Conservation (phyloP, 2,797 vertebrate genomes). For the Kryptopterus vitreolus region DNA sequence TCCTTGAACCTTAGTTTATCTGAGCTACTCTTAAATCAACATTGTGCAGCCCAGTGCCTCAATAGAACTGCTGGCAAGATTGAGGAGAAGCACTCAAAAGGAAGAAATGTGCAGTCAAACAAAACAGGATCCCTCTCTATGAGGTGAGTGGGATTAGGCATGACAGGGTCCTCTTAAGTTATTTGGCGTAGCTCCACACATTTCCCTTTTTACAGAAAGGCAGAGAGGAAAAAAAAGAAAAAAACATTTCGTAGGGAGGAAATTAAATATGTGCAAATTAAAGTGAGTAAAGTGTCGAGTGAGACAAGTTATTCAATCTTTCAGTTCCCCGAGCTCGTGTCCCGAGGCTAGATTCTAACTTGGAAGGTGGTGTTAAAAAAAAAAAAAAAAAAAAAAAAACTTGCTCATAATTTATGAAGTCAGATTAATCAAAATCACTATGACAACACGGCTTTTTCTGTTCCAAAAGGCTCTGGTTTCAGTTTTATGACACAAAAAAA, state of each 20-base stretch:
- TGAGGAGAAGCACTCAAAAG: constrained; percentile 27
- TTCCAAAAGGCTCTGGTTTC: constrained; percentile 15
- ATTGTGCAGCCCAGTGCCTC: constrained; percentile 39
- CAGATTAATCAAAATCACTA: constrained; percentile 13
- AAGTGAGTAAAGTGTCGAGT: constrained; percentile 17
- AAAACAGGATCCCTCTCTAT: constrained; percentile 62
- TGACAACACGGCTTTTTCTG: constrained; percentile 15
- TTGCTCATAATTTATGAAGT: constrained; percentile 15
- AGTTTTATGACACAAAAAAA: constrained; percentile 21
- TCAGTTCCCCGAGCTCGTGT: neutral
- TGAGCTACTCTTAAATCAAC: constrained; percentile 54
- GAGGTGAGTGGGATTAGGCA: constrained; percentile 67
- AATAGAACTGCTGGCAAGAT: constrained; percentile 56
- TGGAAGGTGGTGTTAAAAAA: constrained; percentile 8
- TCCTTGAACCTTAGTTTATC: constrained; percentile 52
- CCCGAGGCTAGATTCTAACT: constrained; percentile 1
- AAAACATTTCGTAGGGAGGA: neutral
- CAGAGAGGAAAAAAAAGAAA: neutral
- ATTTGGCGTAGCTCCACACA: constrained; percentile 51
- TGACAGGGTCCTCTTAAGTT: constrained; percentile 60
- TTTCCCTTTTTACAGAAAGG: constrained; percentile 6
- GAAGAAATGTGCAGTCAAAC: constrained; percentile 34
- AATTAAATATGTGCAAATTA: constrained; percentile 25
- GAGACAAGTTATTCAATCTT: constrained; percentile 23
- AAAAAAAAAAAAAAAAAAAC: neutral